Evolutionary conservation across 2,113 vertebrate species (phyloP).

Genomic region (Silurus asotus): DNA sequence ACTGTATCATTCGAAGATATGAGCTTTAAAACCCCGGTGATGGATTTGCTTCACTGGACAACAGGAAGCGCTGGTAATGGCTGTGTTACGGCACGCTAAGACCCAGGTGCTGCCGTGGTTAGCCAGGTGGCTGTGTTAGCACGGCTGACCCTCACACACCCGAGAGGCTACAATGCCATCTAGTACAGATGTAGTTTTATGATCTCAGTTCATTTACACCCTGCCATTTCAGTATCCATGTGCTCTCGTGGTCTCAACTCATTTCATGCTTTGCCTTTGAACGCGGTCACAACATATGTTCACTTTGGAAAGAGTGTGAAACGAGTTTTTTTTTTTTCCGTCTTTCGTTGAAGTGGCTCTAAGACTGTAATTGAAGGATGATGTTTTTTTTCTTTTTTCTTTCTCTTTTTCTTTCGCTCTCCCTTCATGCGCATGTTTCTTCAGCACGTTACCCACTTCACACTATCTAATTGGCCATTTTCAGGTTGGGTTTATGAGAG

Average conservation of each 20-base stretch:
- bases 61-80: conserved; percentile 53
- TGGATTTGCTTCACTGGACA: conserved; percentile 57
- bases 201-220: conserved; percentile 49
- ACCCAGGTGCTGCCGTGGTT: conserved; percentile 70
- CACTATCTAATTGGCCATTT: conserved; percentile 80
- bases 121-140: conserved; percentile 60
- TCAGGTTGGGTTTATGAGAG: conserved; percentile 80
- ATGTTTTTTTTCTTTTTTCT: conserved; percentile 40
- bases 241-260: conserved; percentile 21
- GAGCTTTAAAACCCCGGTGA: neutral
- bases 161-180: conserved; percentile 55
- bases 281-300: conserved; percentile 46
- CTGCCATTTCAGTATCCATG: conserved; percentile 33
- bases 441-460: conserved; percentile 69
- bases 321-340: conserved; percentile 20
- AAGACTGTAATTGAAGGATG: conserved; percentile 50
- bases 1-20: conserved; percentile 26
- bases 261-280: conserved; percentile 36
- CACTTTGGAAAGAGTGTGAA: conserved; percentile 38
- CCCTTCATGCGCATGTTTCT: conserved; percentile 69
- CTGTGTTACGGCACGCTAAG: conserved; percentile 53
- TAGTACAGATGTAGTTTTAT: conserved; percentile 51
- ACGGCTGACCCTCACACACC: conserved; percentile 59
- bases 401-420: conserved; percentile 27
- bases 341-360: conserved; percentile 37